Evolutionary conservation across 2,888 invertebrate genomes (phyloP).

Genomic region (Orchesellides sinensis): DNA sequence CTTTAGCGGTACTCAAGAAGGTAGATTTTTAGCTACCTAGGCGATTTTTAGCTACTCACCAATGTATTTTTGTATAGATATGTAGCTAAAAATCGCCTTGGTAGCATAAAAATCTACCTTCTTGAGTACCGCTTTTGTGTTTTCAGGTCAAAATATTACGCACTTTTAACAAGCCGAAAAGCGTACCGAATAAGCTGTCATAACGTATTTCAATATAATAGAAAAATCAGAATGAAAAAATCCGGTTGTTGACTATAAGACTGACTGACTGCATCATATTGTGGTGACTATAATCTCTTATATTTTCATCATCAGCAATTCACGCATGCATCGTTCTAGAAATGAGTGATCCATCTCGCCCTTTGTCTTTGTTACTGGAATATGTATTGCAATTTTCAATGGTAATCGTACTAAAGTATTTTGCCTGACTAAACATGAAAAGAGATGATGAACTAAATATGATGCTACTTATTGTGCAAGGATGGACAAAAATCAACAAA

Average conservation of each 20-base stretch:
- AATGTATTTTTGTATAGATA: too few species aligned
- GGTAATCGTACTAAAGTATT: conserved; percentile 61
- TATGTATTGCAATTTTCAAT: conserved; percentile 58
- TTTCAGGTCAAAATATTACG: conserved; percentile 52
- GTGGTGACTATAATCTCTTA: conserved; percentile 9
- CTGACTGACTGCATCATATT: conserved; percentile 42
- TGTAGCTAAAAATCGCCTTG: too few species aligned
- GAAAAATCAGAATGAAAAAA: conserved; percentile 9
- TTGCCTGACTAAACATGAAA: conserved; percentile 36
- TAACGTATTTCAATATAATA: too few species aligned
- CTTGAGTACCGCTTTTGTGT: conserved; percentile 20
- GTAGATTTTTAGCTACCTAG: too few species aligned
- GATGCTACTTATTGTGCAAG: too few species aligned
- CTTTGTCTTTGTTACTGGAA: too few species aligned
- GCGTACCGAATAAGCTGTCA: too few species aligned
- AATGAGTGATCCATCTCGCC: too few species aligned
- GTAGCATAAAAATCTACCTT: too few species aligned
- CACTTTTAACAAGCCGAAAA: conserved; percentile 1
- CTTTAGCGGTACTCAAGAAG: too few species aligned
- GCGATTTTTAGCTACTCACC: too few species aligned
- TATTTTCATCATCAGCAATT: conserved; percentile 19
- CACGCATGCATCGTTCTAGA: conserved; percentile 43
- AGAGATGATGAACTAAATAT: conserved; percentile 21
- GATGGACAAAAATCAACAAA: not conserved
- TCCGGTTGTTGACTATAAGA: conserved; percentile 54